Conservation (phyloP, 2,113 vertebrate species). For the Caracal caracal region DNA sequence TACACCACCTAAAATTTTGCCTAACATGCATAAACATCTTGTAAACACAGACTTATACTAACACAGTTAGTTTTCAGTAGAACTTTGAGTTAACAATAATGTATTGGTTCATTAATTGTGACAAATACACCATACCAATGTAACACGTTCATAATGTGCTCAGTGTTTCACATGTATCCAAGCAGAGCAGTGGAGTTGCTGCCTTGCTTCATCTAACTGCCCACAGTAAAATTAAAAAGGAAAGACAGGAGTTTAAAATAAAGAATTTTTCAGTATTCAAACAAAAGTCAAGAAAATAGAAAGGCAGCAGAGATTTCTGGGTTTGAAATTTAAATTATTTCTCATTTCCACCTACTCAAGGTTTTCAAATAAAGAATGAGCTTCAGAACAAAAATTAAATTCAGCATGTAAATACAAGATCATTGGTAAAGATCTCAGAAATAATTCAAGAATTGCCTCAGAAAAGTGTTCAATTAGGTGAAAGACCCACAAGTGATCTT, state of each 20-base stretch:
- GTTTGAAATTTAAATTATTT: not conserved
- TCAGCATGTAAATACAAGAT: not conserved
- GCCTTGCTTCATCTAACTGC: not conserved
- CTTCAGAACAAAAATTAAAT: not conserved
- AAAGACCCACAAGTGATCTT: not conserved
- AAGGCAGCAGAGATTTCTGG: not conserved
- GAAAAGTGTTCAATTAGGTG: not conserved
- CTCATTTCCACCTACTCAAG: not conserved
- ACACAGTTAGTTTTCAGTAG: not conserved
- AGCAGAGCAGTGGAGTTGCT: not conserved
- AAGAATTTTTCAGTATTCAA: not conserved
- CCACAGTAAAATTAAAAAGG: not conserved
- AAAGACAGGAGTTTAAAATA: not conserved
- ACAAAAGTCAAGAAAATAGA: not conserved
- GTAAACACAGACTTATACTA: constrained; percentile 5
- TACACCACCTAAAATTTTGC: not conserved
- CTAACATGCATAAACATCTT: not conserved
- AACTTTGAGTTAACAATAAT: constrained; percentile 50
- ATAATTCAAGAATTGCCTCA: not conserved
- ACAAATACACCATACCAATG: not conserved
- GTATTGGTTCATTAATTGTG: not conserved
- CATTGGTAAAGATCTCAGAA: not conserved
- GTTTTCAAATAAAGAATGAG: not conserved
- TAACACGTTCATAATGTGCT: not conserved
- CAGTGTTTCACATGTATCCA: not conserved